Conservation (phyloP, 2,888 invertebrate genomes). For the Drosophila kambysellisi region DNA sequence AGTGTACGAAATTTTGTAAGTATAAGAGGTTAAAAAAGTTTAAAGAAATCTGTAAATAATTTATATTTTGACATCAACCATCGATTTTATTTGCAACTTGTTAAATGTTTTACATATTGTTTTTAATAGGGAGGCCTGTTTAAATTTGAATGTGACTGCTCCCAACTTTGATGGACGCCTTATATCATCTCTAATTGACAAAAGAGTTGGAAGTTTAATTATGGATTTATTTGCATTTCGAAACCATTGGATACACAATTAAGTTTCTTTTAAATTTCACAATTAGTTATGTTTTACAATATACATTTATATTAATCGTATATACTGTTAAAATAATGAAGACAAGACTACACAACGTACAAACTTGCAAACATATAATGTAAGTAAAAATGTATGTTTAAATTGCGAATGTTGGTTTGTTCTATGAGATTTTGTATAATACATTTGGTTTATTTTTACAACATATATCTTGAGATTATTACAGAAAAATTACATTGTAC, state of each 20-base stretch:
- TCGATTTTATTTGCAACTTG: neutral
- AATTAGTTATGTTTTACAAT: slow-evolving; percentile 1
- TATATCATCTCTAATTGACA: slow-evolving; percentile 46
- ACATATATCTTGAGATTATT: slow-evolving; percentile 69
- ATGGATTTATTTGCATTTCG: slow-evolving; percentile 70
- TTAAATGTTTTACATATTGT: neutral
- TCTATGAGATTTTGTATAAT: slow-evolving; percentile 29
- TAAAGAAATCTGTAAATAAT: neutral
- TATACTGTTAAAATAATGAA: slow-evolving; percentile 3
- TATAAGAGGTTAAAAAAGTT: neutral
- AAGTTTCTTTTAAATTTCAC: slow-evolving; percentile 10
- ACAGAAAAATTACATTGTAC: slow-evolving; percentile 51
- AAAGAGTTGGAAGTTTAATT: slow-evolving; percentile 55
- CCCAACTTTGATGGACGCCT: slow-evolving; percentile 56
- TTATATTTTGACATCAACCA: neutral
- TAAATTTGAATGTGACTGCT: slow-evolving; percentile 28
- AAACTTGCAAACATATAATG: neutral
- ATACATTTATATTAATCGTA: slow-evolving; percentile 4
- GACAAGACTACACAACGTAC: neutral
- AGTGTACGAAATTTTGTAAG: slow-evolving; percentile 57
- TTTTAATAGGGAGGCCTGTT: slow-evolving; percentile 46
- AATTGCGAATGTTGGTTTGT: neutral
- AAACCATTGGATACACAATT: slow-evolving; percentile 62
- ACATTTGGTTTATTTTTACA: slow-evolving; percentile 64
- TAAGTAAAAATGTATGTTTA: neutral